Evolutionary conservation across 2,797 vertebrate species (phyloP), one percentile per base, ranked within the genome.

Genomic region (Pseudochromis fuscus): DNA sequence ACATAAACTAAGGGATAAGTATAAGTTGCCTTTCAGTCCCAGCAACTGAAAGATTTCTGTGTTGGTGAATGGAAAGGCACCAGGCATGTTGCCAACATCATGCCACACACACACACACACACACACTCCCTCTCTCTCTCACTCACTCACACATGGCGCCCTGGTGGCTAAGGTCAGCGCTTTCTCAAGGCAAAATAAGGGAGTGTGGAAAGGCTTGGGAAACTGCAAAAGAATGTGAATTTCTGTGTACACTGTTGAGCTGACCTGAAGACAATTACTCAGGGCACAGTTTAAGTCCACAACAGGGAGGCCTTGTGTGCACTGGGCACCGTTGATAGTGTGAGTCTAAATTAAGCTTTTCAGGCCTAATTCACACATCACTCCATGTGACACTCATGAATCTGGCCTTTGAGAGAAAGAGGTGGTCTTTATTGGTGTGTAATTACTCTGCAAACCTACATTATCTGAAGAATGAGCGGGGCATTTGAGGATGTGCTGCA

Each of bases 111-210:
- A 53, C 72, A 65, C 76, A 24, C 81, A 63, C 77, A 64, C 71
- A 55, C 35, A 53, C 42, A 67, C 55, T 48, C 70, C 71, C 75
- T n/a, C 77, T 59, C 71, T 58, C 70, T 25, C 30, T 46, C 67
- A 10, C 77, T 65, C 78, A 60, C 72, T 62, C 71, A 70, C 67
- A 77, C 28, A 78, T 4, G 46, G 81, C 48, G 49, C 82, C 78
- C 83, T 72, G 72, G 86, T 75, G 72, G 81, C 89, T 90, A 91
- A 94, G 93, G 94, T 94, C 94, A 94, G 81, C 28, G 46, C 83
- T 94, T 95, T 94, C 94, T 94, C 93, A 94, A 93, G 92, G 84
- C 89, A 90, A 91, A 92, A 89, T 86, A 90, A 84, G 77, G 75
- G 87, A 88, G 84, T 88, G 89, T 87, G 75, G 86, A 89, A 88